Percentiles rank a stretch among this genome's conserved stretches.
phyloP scores from a whole-genome alignment of 2,797 vertebrate species.

The Chaetodon trifasciatus region DNA sequence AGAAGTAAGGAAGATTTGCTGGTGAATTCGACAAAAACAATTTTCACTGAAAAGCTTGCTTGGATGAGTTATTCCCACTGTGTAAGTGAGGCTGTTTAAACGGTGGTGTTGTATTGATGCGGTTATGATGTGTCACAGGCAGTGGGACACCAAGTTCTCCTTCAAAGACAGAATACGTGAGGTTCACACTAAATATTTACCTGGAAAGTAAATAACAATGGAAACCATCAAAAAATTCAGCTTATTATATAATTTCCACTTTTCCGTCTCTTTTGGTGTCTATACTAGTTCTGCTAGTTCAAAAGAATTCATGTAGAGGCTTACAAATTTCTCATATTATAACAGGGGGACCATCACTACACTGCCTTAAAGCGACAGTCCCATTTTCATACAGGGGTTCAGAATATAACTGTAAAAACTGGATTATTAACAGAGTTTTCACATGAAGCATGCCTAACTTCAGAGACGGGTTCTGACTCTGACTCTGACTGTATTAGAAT shows the following conservation, averaged over 20 bases:
- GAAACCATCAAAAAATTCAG: not conserved
- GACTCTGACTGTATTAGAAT: not conserved
- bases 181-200: conserved; percentile 39
- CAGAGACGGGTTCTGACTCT: not conserved
- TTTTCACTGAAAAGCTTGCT: not conserved
- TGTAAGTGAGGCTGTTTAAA: conserved; percentile 10
- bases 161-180: not conserved
- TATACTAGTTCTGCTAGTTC: conserved; percentile 4
- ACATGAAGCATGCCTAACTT: not conserved
- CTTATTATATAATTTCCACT: not conserved
- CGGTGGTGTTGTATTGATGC: conserved; percentile 8
- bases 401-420: conserved; percentile 4
- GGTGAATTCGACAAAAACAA: conserved; percentile 2
- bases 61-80: not conserved
- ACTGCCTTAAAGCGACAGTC: conserved; percentile 10
- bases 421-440: not conserved
- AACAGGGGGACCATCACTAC: not conserved
- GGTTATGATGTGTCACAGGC: conserved; percentile 15
- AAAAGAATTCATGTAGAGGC: not conserved
- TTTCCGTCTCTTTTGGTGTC: conserved; percentile 1
- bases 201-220: conserved; percentile 8
- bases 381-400: not conserved
- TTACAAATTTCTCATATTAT: conserved; percentile 13
- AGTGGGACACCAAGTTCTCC: conserved; percentile 5
- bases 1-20: not conserved